phyloP scores from a whole-genome alignment of 2,888 invertebrate genomes.

The Blastobasis adustella region DNA sequence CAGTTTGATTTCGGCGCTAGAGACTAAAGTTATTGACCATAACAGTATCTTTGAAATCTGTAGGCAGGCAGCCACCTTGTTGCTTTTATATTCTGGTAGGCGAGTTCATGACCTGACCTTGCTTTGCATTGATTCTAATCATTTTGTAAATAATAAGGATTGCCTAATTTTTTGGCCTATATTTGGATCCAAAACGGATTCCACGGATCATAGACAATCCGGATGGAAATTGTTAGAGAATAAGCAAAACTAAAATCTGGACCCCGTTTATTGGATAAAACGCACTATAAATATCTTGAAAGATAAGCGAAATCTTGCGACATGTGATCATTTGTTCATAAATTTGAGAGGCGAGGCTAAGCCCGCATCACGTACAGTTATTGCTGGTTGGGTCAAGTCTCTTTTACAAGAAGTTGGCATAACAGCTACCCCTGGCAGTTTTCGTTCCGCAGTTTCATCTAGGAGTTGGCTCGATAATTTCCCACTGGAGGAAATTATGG shows the following conservation, averaged over 20 bases:
- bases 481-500: constrained; percentile 10
- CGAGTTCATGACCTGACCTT: constrained; percentile 3
- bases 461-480: constrained; percentile 10
- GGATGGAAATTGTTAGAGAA: background rate
- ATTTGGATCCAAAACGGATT: constrained; percentile 4
- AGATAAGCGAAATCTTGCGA: background rate
- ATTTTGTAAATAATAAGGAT: background rate
- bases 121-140: background rate
- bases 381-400: constrained; percentile 13
- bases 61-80: background rate
- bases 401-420: constrained; percentile 7
- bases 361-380: constrained; percentile 10
- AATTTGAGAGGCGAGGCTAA: constrained; percentile 6
- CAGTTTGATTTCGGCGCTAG: background rate
- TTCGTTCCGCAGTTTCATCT: constrained; percentile 11
- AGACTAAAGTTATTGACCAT: background rate
- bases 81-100: constrained; percentile 1
- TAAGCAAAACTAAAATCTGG: background rate
- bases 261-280: constrained; percentile 9
- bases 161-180: constrained; percentile 1
- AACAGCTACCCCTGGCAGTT: constrained; percentile 7
- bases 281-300: background rate
- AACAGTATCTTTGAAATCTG: background rate
- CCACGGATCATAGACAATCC: constrained; percentile 1
- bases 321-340: constrained; percentile 7